Evolutionary conservation across 2,888 invertebrate species (phyloP).

Genomic region (Apotomis betuletana): DNA sequence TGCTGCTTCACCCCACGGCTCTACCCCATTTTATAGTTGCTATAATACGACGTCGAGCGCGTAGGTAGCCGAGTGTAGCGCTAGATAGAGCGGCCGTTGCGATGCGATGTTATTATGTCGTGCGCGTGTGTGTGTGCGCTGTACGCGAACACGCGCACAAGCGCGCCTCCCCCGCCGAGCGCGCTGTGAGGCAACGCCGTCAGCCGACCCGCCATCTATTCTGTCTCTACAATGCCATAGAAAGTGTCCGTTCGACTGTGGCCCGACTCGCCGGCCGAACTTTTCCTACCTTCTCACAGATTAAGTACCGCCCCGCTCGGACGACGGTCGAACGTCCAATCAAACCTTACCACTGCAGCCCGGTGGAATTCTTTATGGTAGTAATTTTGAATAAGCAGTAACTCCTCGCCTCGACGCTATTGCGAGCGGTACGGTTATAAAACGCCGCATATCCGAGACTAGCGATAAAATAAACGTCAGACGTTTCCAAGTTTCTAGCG

Average conservation of each 20-base stretch:
- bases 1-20: conserved; percentile 65
- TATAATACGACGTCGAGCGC: conserved; percentile 64
- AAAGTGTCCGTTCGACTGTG: conserved; percentile 72
- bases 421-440: conserved; percentile 73
- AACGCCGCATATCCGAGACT: conserved; percentile 75
- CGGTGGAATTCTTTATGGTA: conserved; percentile 67
- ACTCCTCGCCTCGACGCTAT: conserved; percentile 61
- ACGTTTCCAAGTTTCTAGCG: conserved; percentile 80
- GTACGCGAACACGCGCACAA: conserved; percentile 51
- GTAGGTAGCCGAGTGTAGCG: conserved; percentile 74
- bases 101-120: conserved; percentile 73
- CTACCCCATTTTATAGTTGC: conserved; percentile 70
- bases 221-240: conserved; percentile 82
- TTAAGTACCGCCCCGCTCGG: conserved; percentile 57
- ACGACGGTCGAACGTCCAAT: conserved; percentile 48
- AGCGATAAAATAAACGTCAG: conserved; percentile 81
- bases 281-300: conserved; percentile 76
- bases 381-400: conserved; percentile 75
- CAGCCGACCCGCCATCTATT: conserved; percentile 73
- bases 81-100: conserved; percentile 71
- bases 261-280: conserved; percentile 68
- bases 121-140: conserved; percentile 63
- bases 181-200: conserved; percentile 79
- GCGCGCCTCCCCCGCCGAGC: conserved; percentile 51
- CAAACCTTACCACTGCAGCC: conserved; percentile 45